phyloP scores from a whole-genome alignment of 2,797 vertebrate species.

The Streptopelia turtur region DNA sequence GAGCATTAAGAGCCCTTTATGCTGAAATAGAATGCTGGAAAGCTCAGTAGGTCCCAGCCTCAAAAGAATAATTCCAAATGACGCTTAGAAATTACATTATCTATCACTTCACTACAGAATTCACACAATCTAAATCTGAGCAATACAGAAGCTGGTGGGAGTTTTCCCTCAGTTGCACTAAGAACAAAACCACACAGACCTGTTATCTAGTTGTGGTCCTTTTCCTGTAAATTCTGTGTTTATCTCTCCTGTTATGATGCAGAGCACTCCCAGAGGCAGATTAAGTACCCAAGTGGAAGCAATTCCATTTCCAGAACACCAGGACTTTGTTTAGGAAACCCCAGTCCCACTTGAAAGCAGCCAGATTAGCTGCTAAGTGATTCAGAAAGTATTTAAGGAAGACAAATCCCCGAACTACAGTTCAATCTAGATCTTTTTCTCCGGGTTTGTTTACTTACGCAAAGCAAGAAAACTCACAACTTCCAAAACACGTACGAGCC shows the following conservation, averaged over 20 bases:
- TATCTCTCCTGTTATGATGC: not conserved
- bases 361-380: not conserved
- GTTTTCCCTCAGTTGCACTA: not conserved
- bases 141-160: not conserved
- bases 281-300: not conserved
- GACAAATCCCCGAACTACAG: not conserved
- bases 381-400: not conserved
- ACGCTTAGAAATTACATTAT: not conserved
- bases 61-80: not conserved
- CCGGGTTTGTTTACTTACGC: not conserved
- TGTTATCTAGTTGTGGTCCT: not conserved
- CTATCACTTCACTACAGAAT: not conserved
- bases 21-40: not conserved
- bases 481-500: not conserved
- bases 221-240: conserved; percentile 15
- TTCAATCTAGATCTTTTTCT: not conserved
- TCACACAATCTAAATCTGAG: not conserved
- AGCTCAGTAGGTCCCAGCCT: not conserved
- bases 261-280: not conserved
- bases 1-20: not conserved
- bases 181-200: not conserved
- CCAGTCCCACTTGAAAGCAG: not conserved
- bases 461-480: not conserved
- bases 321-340: not conserved
- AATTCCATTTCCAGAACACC: not conserved